Base-by-base conservation (phyloP, 2,113 vertebrate species). In the Vanacampus margaritifer region DNA sequence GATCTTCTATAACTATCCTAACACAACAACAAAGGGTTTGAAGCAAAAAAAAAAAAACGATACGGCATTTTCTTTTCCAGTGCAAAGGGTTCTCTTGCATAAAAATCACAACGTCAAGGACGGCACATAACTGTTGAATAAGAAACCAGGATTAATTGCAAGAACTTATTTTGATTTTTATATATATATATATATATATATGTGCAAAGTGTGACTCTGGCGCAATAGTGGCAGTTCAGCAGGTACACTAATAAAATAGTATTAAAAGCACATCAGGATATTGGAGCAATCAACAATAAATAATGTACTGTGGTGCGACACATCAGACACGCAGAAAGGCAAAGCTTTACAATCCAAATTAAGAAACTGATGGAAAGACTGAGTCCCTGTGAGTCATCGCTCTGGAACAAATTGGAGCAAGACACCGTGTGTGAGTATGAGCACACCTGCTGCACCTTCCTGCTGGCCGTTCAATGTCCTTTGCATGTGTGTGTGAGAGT, bases 181-280 rank as follows among this genome's bases (percentile, higher is more conserved):
- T n/a, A n/a, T n/a, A n/a, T n/a, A n/a, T n/a, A n/a, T n/a, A n/a
- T n/a, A n/a, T n/a, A n/a, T n/a, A n/a, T n/a, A n/a, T n/a, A n/a
- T n/a, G n/a, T n/a, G n/a, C n/a, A 93, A 80, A 90, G 84, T 90
- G 88, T 91, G 88, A 94, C 91, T 90, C 80, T 68, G n/a, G n/a
- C 84, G 80, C 67, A 82, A 86, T 90, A 93, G 83, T 88, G 73
- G 83, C 88, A 84, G 74, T 85, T 59, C 57, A 46, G 45, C 67
- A 57, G 24, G 57, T 48, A 53, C 56, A 60, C 46, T 14, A 23
- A 45, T 45, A 14, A 45, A 17, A 41, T n/a, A n/a, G n/a, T n/a
- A n/a, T n/a, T 43, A 21, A 45, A 32, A 21, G 24, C 16, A 60
- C 41, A 21, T 14, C n/a, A n/a, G n/a, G n/a, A n/a, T 35, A 50